Conservation (phyloP, 2,888 invertebrate genomes). For the Perdita meconis region DNA sequence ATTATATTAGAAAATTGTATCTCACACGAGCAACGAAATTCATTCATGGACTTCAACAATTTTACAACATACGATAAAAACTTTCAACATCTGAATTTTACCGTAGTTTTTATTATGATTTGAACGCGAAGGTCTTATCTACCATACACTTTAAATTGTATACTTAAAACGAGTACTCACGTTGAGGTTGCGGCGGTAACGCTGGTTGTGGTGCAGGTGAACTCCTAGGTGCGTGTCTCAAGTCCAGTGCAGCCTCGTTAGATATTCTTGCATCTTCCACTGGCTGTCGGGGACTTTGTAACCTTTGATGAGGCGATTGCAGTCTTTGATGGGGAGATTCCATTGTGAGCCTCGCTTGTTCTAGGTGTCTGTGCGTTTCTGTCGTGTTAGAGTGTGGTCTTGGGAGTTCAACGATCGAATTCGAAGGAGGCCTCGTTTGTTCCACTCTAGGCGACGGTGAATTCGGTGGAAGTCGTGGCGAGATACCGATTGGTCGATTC, state of each 20-base stretch:
- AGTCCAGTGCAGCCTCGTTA: conserved; percentile 79
- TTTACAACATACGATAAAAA: conserved; percentile 60
- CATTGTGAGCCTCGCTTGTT: conserved; percentile 80
- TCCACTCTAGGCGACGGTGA: conserved; percentile 80
- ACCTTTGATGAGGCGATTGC: conserved; percentile 80
- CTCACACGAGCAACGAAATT: conserved; percentile 74
- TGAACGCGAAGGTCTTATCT: too few relatives aligned
- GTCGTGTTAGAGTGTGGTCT: conserved; percentile 78
- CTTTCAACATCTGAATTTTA: conserved; percentile 27
- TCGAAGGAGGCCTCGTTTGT: conserved; percentile 79
- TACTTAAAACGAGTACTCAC: conserved; percentile 62
- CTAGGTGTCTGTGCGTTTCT: conserved; percentile 78
- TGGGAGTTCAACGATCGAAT: conserved; percentile 79
- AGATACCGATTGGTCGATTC: conserved; percentile 78
- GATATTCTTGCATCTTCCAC: conserved; percentile 77
- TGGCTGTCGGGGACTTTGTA: conserved; percentile 80
- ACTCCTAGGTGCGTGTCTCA: conserved; percentile 79
- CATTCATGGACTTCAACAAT: conserved; percentile 68
- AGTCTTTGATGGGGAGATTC: conserved; percentile 81
- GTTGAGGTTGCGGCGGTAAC: conserved; percentile 79
- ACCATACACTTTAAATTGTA: too few relatives aligned
- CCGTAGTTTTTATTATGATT: too few relatives aligned
- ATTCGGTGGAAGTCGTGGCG: conserved; percentile 79
- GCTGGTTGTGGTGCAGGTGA: conserved; percentile 79
- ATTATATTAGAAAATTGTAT: conserved; percentile 66